phyloP scores from a whole-genome alignment of 1,140 invertebrate genomes.

The Ips typographus region DNA sequence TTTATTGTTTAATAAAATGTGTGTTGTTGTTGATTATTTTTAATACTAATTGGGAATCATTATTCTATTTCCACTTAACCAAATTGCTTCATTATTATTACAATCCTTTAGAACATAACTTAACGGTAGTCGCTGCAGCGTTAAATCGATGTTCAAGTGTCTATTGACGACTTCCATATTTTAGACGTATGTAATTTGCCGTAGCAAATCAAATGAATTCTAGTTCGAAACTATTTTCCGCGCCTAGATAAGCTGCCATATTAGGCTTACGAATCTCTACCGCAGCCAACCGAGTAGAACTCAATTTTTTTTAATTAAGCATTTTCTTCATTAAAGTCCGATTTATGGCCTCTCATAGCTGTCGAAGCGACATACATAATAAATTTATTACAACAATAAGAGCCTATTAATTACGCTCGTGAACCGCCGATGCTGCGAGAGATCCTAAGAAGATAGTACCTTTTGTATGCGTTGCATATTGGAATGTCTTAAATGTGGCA shows the following conservation, averaged over 20 bases:
- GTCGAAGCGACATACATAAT: conserved; percentile 28
- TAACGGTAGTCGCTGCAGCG: too few species aligned
- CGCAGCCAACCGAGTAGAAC: conserved; percentile 21
- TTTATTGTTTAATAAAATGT: too few species aligned
- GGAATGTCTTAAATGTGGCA: conserved; percentile 28
- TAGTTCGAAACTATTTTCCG: conserved; percentile 8
- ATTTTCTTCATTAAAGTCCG: conserved; percentile 27
- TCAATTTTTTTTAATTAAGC: conserved; percentile 27
- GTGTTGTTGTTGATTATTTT: too few species aligned
- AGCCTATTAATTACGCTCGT: conserved; percentile 24
- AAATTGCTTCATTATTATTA: too few species aligned
- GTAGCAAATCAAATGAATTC: conserved; percentile 8
- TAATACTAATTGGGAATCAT: too few species aligned
- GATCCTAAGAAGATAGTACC: conserved; percentile 18
- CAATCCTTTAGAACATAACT: too few species aligned
- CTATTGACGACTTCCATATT: too few species aligned
- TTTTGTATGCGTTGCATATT: conserved; percentile 22
- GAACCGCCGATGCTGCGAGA: conserved; percentile 22
- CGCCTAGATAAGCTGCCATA: conserved; percentile 23
- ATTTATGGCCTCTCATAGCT: conserved; percentile 26
- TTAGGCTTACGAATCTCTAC: conserved; percentile 18
- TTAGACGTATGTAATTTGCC: conserved; percentile 6
- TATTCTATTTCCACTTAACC: too few species aligned
- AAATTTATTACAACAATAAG: conserved; percentile 30
- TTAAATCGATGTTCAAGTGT: too few species aligned